Evolutionary conservation across 2,113 vertebrate genomes (phyloP), one percentile per base, ranked within the genome.

Genomic region (Oplegnathus fasciatus): DNA sequence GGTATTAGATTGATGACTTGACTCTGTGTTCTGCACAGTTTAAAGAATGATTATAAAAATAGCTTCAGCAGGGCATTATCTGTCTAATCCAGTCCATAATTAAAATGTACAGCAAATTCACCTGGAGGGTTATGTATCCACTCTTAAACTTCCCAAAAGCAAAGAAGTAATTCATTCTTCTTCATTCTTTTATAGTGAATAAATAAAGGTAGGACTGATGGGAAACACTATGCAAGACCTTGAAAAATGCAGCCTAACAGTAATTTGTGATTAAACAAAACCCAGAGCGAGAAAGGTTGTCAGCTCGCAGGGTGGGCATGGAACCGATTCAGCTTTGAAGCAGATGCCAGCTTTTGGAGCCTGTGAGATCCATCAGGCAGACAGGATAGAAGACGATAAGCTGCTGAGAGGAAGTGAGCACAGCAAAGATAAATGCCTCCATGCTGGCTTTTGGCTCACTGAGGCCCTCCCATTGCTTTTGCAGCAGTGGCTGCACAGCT

Each of bases 291-390:
- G 50, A 75, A 28, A 75, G 57, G 74, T 50, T 82, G 78, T 76
- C 70, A 79, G 70, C 72, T 75, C 37, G 15, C 64, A 50, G 44
- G 83, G 64, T 13, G 44, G 62, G 65, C 69, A 52, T 58, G 69
- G 74, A 88, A 82, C 70, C 70, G 28, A 80, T 57, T 83, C 82
- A 44, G 70, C 89, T 91, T 60, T 82, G 52, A 87, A 78, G 66
- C 50, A 55, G 48, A 73, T 82, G 86, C 79, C 90, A 91, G 54
- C 72, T 82, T 79, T 24, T 32, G 37, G 77, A 52, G 62, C 72
- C 30, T n/a, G 17, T 76, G 78, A 90, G 85, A 91, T 90, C 88
- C 84, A 90, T 93, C 87, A 91, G 67, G 50, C 54, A 58, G 84
- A 80, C 83, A 70, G 77, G 65, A 88, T 74, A 71, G 80, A 90